Evolutionary conservation across 92 coral and sea anemone species (phyloP).

Genomic region (Actinernus sp.): DNA sequence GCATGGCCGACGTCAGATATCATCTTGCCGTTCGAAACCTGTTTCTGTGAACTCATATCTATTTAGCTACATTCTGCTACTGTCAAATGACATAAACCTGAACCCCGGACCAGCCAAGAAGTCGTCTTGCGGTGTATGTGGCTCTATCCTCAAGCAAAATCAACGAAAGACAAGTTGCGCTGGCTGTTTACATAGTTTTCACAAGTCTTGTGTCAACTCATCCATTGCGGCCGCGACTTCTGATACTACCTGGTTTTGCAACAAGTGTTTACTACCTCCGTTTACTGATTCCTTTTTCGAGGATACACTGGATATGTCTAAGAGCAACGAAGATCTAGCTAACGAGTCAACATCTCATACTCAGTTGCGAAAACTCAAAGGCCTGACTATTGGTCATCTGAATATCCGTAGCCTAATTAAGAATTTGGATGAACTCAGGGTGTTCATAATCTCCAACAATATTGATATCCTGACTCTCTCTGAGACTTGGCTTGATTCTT

Average conservation of each 20-base stretch:
- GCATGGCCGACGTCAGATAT: too few species aligned
- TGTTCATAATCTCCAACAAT: too few species aligned
- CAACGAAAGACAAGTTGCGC: conserved; percentile 18
- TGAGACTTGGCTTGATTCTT: conserved; percentile 37
- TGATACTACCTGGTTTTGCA: conserved; percentile 15
- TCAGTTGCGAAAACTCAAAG: too few species aligned
- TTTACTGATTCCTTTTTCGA: conserved; percentile 15
- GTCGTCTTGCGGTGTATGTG: not conserved
- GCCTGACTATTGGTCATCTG: too few species aligned
- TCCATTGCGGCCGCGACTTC: not conserved
- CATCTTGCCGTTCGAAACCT: too few species aligned
- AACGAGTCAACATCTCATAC: not conserved
- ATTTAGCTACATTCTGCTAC: conserved; percentile 3
- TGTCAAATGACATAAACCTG: conserved; percentile 16
- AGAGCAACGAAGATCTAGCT: not conserved
- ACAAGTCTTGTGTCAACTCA: not conserved
- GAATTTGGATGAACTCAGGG: too few species aligned
- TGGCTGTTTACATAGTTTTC: conserved; percentile 7
- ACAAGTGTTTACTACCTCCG: conserved; percentile 12
- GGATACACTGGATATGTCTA: not conserved
- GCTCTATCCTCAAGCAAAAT: not conserved
- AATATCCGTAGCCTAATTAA: too few species aligned
- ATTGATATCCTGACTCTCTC: conserved; percentile 32
- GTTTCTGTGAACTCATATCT: not conserved
- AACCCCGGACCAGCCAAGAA: not conserved